Conservation (phyloP, 2,888 invertebrate species). For the Amphiduros pacificus region DNA sequence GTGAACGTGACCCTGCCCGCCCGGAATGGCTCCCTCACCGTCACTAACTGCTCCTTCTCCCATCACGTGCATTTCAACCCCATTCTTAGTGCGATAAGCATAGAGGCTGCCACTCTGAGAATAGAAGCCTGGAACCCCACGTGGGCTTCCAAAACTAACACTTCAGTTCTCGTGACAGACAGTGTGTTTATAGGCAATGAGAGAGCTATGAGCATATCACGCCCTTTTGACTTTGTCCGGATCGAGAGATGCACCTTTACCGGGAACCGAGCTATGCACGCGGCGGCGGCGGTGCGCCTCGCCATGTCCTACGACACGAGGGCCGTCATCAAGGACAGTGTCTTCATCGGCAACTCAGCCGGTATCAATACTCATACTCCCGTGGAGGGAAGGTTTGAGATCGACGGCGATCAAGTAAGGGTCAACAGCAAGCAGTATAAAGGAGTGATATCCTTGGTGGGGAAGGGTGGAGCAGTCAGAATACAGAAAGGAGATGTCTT, state of each 20-base stretch:
- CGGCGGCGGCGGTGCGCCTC: constrained; percentile 21
- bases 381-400: constrained; percentile 15
- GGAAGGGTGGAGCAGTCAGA: constrained; percentile 25
- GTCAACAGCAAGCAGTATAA: constrained; percentile 14
- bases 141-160: too few species aligned
- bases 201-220: constrained; percentile 20
- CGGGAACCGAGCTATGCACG: constrained; percentile 21
- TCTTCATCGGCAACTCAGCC: constrained; percentile 16
- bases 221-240: constrained; percentile 8
- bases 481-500: constrained; percentile 16
- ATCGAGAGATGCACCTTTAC: constrained; percentile 12
- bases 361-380: constrained; percentile 15
- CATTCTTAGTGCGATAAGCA: constrained; percentile 20
- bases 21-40: constrained; percentile 2
- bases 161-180: constrained; percentile 11
- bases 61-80: constrained; percentile 17
- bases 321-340: constrained; percentile 5
- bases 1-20: constrained; percentile 9
- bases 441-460: constrained; percentile 23
- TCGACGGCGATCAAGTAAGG: constrained; percentile 14
- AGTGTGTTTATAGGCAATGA: constrained; percentile 20
- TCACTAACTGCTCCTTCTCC: constrained; percentile 5
- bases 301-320: constrained; percentile 7
- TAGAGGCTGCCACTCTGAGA: constrained; percentile 16
- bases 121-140: too few species aligned